Conservation (phyloP, 2,797 vertebrate species). For the Pseudomugil tenellus region DNA sequence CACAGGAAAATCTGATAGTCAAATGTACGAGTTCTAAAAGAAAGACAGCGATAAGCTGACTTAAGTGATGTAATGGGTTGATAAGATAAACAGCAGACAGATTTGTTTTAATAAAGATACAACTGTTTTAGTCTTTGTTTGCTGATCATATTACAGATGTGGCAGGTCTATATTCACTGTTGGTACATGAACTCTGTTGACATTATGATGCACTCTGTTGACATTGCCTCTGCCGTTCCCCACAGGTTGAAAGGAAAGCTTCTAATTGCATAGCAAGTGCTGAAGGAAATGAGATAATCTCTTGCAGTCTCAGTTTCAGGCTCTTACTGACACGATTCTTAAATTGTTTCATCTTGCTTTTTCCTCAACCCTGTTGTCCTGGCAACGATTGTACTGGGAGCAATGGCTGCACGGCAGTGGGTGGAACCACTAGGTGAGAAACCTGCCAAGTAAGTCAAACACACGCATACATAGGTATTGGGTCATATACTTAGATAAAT, state of each 20-base stretch:
- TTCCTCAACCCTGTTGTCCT: conserved; percentile 72
- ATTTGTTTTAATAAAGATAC: neutral
- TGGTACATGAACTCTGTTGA: conserved; percentile 32
- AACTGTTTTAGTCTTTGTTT: neutral
- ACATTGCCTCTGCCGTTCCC: conserved; percentile 57
- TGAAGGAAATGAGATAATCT: conserved; percentile 74
- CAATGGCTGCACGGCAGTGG: conserved; percentile 72
- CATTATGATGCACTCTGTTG: conserved; percentile 21
- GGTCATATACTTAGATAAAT: neutral
- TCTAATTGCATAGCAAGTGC: conserved; percentile 62
- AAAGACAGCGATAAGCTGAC: neutral
- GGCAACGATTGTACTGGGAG: conserved; percentile 60
- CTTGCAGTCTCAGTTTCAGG: conserved; percentile 46
- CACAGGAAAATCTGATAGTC: conserved; percentile 4
- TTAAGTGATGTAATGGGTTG: neutral
- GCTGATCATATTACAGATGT: neutral
- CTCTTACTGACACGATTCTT: conserved; percentile 67
- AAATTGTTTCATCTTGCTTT: conserved; percentile 79
- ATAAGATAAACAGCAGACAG: neutral
- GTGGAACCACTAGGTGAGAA: conserved; percentile 67
- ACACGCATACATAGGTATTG: neutral
- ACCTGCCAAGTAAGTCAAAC: conserved; percentile 56
- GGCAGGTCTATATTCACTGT: neutral
- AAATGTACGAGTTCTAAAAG: neutral
- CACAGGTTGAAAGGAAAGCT: conserved; percentile 33